Evolutionary conservation across 2,888 invertebrate genomes (phyloP), one percentile per base, ranked within the genome.

Genomic region (Athalia rosae): DNA sequence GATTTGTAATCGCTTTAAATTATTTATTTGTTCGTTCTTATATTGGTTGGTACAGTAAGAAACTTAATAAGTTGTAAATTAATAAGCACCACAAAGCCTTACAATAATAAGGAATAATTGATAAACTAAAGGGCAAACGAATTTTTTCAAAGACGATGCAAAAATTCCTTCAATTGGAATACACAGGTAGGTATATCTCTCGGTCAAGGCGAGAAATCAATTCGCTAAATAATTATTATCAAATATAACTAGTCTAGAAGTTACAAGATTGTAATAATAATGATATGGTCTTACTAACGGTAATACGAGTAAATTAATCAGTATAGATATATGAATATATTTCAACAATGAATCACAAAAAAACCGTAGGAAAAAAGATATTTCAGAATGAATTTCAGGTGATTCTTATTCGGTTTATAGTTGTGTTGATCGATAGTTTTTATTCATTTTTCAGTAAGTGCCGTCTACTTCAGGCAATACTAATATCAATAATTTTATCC

Each of bases 231-330:
- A 71, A 43, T 13, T 71, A 47, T 74, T 41, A 74, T 74, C 80
- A 84, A 82, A 85, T 82, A 77, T 56, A 83, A 85, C 83, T 80
- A 83, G 82, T 87, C 13, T 74, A 59, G 84, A 87, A 86, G 81
- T 81, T 79, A 85, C 86, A 83, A 83, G 83, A 79, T 81, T 79
- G 83, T 86, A 84, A 85, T 76, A 69, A 80, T 86, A 88, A 86
- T 87, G 87, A 87, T 88, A 87, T 88, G 87, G 81, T 86, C 83
- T 83, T 83, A 82, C 82, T 82, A 86, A 86, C 82, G 80, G 84
- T 84, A 87, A 87, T 85, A 74, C 74, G 62, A 48, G 74, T 84
- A 87, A 87, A 86, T 86, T 84, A 88, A 47, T 77, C 73, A 62
- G 7, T 77, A 45, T 45, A 61, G 53, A 56, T 74, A 74, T 48